A percentile compares a stretch with the other conserved stretches of the same genome.
Conservation (phyloP, 1,140 invertebrate genomes). For the Calosoma granatense region DNA sequence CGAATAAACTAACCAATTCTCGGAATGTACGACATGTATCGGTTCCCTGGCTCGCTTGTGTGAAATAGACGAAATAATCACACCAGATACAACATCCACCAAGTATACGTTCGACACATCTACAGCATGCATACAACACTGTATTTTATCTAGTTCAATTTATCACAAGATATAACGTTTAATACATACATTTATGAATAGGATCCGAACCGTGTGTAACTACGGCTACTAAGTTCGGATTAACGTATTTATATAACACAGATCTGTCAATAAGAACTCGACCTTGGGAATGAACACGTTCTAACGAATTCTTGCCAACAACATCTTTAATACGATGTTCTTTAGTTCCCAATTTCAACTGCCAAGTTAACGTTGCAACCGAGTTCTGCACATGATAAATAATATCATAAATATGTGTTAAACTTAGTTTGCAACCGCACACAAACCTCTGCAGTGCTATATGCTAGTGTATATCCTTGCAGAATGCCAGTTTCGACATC, state of each 20-base stretch:
- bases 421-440: neutral
- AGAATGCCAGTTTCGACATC: slow-evolving; percentile 52
- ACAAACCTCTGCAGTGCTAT: slow-evolving; percentile 20
- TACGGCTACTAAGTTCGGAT: slow-evolving; percentile 91
- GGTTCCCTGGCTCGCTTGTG: slow-evolving; percentile 75
- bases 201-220: slow-evolving; percentile 68
- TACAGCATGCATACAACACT: slow-evolving; percentile 53
- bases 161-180: too few relatives aligned
- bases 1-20: slow-evolving; percentile 94
- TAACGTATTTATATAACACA: slow-evolving; percentile 97
- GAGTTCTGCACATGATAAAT: slow-evolving; percentile 28
- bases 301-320: slow-evolving; percentile 58
- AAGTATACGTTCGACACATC: slow-evolving; percentile 54
- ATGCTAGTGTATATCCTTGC: slow-evolving; percentile 53
- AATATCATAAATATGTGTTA: neutral
- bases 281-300: slow-evolving; percentile 92
- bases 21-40: slow-evolving; percentile 85
- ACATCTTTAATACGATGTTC: slow-evolving; percentile 59
- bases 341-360: slow-evolving; percentile 53
- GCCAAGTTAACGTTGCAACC: slow-evolving; percentile 51
- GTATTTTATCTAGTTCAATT: neutral
- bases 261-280: slow-evolving; percentile 88
- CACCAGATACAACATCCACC: slow-evolving; percentile 84
- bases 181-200: slow-evolving; percentile 62
- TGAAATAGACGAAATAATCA: slow-evolving; percentile 57